Evolutionary conservation across 1,140 invertebrate species (phyloP), one percentile per base, ranked within the genome.

Genomic region (Caenorhabditis latens): DNA sequence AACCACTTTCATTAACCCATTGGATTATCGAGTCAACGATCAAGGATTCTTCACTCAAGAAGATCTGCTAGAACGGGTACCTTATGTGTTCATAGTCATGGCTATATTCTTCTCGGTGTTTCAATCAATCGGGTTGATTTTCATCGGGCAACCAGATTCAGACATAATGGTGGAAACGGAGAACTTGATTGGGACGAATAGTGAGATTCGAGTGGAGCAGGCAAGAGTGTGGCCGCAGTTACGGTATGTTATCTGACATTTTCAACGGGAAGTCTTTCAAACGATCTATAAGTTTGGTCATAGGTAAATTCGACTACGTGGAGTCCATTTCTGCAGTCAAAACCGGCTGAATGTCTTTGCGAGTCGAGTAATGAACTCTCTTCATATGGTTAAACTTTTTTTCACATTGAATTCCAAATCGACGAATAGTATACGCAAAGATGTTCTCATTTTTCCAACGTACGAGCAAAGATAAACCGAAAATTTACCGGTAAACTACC

Each of bases 1-100:
- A 83, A 89, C 88, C 40, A 67, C 75, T 24, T 89, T 63, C 53
- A 88, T 89, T 53, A 89, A 89, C 84, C 88, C 88, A 11, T 42
- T 75, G 14, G 79, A 89, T 48, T 89, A 88, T 61, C 48, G 83
- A 16, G 58, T 84, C 32, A 89, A 89, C 40, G 83, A 65, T 19
- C 88, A 89, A 55, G 88, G 88, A 43, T 88, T 63, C 43, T 89
- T 89, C 65, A 89, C 88, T 43, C 87, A 89, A 85, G n/a, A 79
- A 16, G 88, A 89, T 79, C 88, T 89, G 19, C 53, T 89, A 43
- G 88, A 89, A 79, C 19, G 86, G 13, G 88, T 88, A 5, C 88
- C 88, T 9, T 58, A 88, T 46, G 86, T 89, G 5, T 89, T 89
- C 63, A 57, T 89, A 19, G 88, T 85, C 7, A 85, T 89, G 83